Conservation (phyloP, 2,888 invertebrate species). For the Pseudanteris insignis region DNA sequence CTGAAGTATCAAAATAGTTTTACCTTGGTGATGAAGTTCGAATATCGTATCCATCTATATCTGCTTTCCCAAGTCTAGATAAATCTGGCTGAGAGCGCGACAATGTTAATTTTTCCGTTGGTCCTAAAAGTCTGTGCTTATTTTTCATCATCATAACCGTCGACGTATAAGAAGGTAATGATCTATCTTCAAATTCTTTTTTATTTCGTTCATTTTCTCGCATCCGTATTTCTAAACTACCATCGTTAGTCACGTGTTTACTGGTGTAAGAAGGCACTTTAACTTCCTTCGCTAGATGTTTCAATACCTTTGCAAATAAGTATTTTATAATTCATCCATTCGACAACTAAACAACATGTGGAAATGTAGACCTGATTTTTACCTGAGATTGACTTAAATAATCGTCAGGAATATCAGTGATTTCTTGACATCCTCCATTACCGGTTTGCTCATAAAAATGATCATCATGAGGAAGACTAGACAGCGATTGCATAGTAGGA, state of each 20-base stretch:
- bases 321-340: no score
- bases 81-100: slow-evolving; percentile 88
- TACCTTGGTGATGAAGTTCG: slow-evolving; percentile 61
- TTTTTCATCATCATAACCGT: slow-evolving; percentile 59
- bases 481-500: slow-evolving; percentile 66
- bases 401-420: slow-evolving; percentile 86
- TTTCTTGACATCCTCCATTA: slow-evolving; percentile 71
- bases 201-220: slow-evolving; percentile 59
- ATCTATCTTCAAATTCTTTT: slow-evolving; percentile 57
- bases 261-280: slow-evolving; percentile 60
- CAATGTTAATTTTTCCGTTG: slow-evolving; percentile 72
- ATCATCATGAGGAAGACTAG: slow-evolving; percentile 62
- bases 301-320: slow-evolving; percentile 70
- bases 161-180: slow-evolving; percentile 58
- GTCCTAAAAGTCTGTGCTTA: slow-evolving; percentile 59
- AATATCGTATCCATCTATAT: slow-evolving; percentile 60
- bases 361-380: slow-evolving; percentile 6
- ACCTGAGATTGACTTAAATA: slow-evolving; percentile 82
- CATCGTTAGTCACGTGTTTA: slow-evolving; percentile 55
- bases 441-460: slow-evolving; percentile 60
- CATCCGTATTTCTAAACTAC: slow-evolving; percentile 58
- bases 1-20: slow-evolving; percentile 1
- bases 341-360: no score
- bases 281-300: slow-evolving; percentile 85
- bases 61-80: slow-evolving; percentile 69